phyloP scores from a whole-genome alignment of 2,113 vertebrate species.

The Apteryx owenii region DNA sequence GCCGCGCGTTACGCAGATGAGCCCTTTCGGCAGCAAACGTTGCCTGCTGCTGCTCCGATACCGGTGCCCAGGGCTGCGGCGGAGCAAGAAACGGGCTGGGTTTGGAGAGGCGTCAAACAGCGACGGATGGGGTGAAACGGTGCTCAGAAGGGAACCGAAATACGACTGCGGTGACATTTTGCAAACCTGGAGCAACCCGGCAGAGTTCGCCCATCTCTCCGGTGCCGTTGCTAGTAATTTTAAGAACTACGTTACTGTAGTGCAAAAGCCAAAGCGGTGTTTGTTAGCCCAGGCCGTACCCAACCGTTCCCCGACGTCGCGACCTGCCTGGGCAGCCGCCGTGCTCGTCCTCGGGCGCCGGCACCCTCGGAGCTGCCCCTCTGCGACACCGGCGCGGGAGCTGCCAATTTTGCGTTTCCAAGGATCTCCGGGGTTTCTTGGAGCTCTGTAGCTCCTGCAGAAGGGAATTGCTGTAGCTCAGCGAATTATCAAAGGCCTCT shows the following conservation, averaged over 20 bases:
- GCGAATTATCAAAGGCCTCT: conserved; percentile 5
- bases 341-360: too few relatives aligned
- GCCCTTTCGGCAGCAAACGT: not conserved
- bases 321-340: too few relatives aligned
- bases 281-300: too few relatives aligned
- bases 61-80: not conserved
- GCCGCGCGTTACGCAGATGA: fast-evolving
- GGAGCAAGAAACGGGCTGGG: not conserved
- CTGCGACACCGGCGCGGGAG: too few relatives aligned
- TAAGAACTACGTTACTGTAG: not conserved
- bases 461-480: not conserved
- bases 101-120: fast-evolving
- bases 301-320: not conserved
- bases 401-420: not conserved
- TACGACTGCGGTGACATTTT: not conserved
- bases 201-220: not conserved
- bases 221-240: not conserved
- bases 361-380: too few relatives aligned
- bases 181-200: not conserved
- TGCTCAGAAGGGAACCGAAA: not conserved
- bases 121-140: not conserved
- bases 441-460: not conserved
- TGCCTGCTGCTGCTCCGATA: not conserved
- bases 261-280: not conserved
- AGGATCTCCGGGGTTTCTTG: not conserved